These are phyloP conservation scores for Indicator maculatus DNA, from an alignment of 2,113 vertebrate species.

Conservation along the genomic window DNA sequence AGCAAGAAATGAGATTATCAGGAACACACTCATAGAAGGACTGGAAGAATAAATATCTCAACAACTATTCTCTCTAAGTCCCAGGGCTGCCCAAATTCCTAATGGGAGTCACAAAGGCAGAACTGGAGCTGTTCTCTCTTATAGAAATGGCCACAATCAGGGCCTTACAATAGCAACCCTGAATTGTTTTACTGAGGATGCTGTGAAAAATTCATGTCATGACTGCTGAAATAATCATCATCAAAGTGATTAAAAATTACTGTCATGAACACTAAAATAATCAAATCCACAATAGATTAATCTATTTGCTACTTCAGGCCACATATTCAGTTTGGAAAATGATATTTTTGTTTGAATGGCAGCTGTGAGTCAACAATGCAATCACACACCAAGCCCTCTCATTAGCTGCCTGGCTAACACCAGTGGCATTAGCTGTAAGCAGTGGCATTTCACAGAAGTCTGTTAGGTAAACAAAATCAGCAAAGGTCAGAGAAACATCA, in stretches of 20 bases:
- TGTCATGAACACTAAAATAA: background rate
- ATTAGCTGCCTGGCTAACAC: background rate
- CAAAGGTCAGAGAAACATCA: background rate
- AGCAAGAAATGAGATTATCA: background rate
- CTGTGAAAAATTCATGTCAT: background rate
- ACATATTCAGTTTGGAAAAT: background rate
- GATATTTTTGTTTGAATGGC: background rate
- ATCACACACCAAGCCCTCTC: background rate
- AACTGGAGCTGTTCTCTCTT: background rate
- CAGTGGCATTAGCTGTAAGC: background rate
- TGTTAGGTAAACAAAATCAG: background rate
- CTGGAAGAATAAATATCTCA: background rate
- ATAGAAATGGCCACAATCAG: background rate
- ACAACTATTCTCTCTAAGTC: fast-evolving
- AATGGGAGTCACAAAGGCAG: background rate
- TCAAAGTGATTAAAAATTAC: background rate
- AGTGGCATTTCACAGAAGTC: background rate
- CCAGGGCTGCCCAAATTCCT: background rate
- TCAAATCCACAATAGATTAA: background rate
- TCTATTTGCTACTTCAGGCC: background rate
- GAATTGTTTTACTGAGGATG: background rate
- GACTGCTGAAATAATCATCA: background rate
- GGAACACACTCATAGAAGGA: background rate
- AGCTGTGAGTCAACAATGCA: background rate
- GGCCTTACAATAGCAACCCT: background rate